phyloP scores from a whole-genome alignment of 2,888 invertebrate species.

The Drosophila meridiana region DNA sequence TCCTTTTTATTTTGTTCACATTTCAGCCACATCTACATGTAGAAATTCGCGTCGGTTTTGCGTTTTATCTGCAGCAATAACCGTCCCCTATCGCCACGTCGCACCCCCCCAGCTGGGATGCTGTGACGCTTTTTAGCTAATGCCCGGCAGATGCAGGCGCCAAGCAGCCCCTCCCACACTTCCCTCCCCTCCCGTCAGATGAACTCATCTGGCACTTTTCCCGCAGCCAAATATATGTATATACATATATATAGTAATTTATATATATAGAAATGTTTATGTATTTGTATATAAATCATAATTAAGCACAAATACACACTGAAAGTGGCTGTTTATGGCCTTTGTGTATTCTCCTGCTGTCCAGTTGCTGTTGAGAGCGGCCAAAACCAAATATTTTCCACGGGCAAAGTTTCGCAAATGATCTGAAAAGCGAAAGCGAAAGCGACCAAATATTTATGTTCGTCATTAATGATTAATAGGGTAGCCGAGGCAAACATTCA shows the following conservation, averaged over 20 bases:
- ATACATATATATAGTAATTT: conserved; percentile 14
- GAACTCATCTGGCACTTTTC: conserved; percentile 35
- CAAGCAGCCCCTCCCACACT: conserved; percentile 6
- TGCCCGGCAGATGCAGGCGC: conserved; percentile 45
- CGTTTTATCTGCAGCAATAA: conserved; percentile 61
- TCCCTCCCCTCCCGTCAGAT: not conserved
- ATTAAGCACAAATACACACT: conserved; percentile 65
- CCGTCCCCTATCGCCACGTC: conserved; percentile 28
- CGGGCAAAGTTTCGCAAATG: conserved; percentile 57
- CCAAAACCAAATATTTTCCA: conserved; percentile 23
- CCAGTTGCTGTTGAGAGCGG: conserved; percentile 41
- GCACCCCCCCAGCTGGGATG: not conserved
- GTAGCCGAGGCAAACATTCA: conserved; percentile 61
- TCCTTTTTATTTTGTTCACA: conserved; percentile 39
- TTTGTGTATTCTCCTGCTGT: conserved; percentile 34
- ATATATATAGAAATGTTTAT: conserved; percentile 21
- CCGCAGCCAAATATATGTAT: conserved; percentile 19
- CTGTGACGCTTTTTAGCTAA: conserved; percentile 57
- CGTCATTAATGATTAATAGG: conserved; percentile 70
- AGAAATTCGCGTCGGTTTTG: conserved; percentile 55
- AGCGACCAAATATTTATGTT: conserved; percentile 68
- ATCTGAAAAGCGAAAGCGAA: conserved; percentile 55
- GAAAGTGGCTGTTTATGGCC: conserved; percentile 31
- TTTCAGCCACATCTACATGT: conserved; percentile 51
- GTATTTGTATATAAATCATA: conserved; percentile 69